Conservation (phyloP, 2,888 invertebrate species). For the Agrilus biguttatus region DNA sequence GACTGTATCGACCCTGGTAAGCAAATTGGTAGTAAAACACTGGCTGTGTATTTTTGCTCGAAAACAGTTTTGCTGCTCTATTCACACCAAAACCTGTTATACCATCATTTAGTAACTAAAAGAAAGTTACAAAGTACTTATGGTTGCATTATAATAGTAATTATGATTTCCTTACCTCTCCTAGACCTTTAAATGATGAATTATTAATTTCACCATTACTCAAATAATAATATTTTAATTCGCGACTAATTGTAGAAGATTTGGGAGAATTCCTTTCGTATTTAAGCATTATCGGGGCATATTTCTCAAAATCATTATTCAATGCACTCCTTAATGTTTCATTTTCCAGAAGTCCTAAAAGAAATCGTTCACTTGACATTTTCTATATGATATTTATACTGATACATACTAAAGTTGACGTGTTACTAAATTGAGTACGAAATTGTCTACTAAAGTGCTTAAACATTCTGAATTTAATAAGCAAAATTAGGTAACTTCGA, state of each 20-base stretch:
- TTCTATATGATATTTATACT: too few relatives aligned
- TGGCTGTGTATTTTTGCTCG: constrained; percentile 35
- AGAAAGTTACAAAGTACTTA: constrained; percentile 6
- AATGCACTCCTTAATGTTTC: constrained; percentile 36
- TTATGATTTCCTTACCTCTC: constrained; percentile 20
- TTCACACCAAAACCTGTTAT: constrained; percentile 43
- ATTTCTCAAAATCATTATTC: constrained; percentile 42
- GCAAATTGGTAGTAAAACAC: constrained; percentile 49
- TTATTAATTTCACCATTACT: constrained; percentile 27
- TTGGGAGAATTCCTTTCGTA: constrained; percentile 41
- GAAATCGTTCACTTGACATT: too few relatives aligned
- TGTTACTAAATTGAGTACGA: too few relatives aligned
- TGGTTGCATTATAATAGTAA: neutral
- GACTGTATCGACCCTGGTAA: constrained; percentile 45
- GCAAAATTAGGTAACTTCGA: too few relatives aligned
- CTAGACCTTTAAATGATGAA: constrained; percentile 26
- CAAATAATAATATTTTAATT: constrained; percentile 37
- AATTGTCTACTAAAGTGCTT: too few relatives aligned
- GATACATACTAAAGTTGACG: too few relatives aligned
- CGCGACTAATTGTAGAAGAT: constrained; percentile 34
- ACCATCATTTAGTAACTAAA: constrained; percentile 42
- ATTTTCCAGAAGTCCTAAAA: constrained; percentile 39
- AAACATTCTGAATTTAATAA: too few relatives aligned
- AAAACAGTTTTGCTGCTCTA: constrained; percentile 43
- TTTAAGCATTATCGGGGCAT: constrained; percentile 50